phyloP scores from a whole-genome alignment of 2,888 invertebrate genomes.

The Lepetodrilus schrolli region DNA sequence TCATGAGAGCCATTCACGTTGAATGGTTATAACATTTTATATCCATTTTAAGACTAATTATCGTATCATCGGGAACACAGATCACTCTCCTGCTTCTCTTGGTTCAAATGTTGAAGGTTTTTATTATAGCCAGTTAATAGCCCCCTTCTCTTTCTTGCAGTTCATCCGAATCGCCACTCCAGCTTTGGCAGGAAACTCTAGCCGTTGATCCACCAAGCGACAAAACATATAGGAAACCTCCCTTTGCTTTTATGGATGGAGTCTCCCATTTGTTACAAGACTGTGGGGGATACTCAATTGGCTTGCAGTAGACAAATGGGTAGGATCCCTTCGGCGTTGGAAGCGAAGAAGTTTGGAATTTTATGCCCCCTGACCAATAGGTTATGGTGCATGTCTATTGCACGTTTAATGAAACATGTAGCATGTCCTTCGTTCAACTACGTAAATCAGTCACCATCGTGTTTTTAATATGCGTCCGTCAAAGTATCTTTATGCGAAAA shows the following conservation, averaged over 20 bases:
- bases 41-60: conserved; percentile 23
- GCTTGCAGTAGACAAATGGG: background rate
- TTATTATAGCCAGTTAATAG: conserved; percentile 18
- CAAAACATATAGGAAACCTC: conserved; percentile 21
- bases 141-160: background rate
- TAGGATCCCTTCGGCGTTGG: background rate
- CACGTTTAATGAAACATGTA: conserved; percentile 16
- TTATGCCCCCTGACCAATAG: conserved; percentile 1
- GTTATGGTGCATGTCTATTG: conserved; percentile 17
- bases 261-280: background rate
- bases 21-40: background rate
- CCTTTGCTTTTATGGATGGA: conserved; percentile 2
- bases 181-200: conserved; percentile 4
- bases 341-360: background rate
- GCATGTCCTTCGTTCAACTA: background rate
- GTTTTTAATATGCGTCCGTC: background rate
- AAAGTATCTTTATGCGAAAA: too few relatives aligned
- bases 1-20: background rate
- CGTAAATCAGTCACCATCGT: background rate
- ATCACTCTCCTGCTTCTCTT: background rate
- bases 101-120: background rate
- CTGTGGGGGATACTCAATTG: background rate
- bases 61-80: background rate
- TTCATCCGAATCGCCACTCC: background rate
- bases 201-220: conserved; percentile 16